Evolutionary conservation across 2,888 invertebrate genomes (phyloP).

Genomic region (Ichneumon xanthorius): DNA sequence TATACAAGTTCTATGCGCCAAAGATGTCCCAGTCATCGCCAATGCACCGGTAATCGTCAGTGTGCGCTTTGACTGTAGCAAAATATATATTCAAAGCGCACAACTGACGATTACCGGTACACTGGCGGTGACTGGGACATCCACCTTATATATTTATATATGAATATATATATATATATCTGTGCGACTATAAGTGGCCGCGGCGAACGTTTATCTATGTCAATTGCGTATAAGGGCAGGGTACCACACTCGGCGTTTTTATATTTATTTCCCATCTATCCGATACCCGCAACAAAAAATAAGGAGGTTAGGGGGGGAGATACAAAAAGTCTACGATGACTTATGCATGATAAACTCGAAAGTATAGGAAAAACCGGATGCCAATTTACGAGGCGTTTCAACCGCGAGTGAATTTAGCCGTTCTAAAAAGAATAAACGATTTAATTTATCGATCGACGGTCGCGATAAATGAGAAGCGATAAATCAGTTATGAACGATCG

Average conservation of each 20-base stretch:
- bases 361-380: constrained; percentile 27
- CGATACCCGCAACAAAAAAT: background rate
- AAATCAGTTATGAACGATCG: constrained; percentile 41
- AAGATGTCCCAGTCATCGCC: background rate
- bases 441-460: constrained; percentile 44
- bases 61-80: background rate
- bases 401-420: constrained; percentile 25
- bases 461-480: constrained; percentile 37
- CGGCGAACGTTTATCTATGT: constrained; percentile 55
- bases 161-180: background rate
- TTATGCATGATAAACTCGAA: constrained; percentile 19
- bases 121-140: background rate
- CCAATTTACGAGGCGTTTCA: constrained; percentile 22
- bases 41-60: no score
- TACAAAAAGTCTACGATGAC: background rate
- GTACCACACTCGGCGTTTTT: constrained; percentile 24
- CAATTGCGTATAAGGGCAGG: constrained; percentile 56
- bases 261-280: constrained; percentile 16
- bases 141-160: background rate
- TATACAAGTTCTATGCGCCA: constrained; percentile 31
- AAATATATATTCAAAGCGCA: constrained; percentile 19
- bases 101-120: background rate
- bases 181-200: constrained; percentile 45
- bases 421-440: constrained; percentile 9
- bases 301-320: background rate